Evolutionary conservation across 2,888 invertebrate species (phyloP), one percentile per base, ranked within the genome.

Genomic region (Imbricaverruca yamaguchii): DNA sequence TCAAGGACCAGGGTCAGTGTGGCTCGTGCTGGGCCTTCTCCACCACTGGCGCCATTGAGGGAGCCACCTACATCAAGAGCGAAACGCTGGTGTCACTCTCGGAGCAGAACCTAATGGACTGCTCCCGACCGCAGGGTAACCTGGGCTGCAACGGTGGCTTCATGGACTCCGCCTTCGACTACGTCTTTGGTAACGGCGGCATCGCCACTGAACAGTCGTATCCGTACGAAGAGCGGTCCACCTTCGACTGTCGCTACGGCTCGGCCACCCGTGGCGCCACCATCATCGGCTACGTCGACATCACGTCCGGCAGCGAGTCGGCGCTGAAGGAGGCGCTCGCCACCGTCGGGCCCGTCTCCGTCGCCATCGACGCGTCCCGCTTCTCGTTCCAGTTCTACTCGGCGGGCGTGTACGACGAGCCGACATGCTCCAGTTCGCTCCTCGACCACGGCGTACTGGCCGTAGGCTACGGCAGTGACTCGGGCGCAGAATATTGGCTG

Each of bases 81-180:
- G 93, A 93, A 15, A 89, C 89, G 84, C 89, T 96, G 81, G 90
- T 94, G 57, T 94, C 95, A 0, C 90, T 97, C n/a, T 95, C 95
- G 84, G 96, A 97, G 89, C 96, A 97, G 89, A 96, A 97, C 88
- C 89, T 97, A 83, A 90, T 97, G 81, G 96, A 97, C 89, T 97
- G 96, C 87, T 95, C 95, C 18, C 85, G 87, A 4, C 89, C 90
- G 83, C 96, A 93, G 87, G 95, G 94, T 74, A 96, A 96, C 89
- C 92, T 94, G 86, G 96, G 96, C 81, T 97, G 96, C 89, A 92
- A 93, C 85, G 96, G 96, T 81, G 96, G 96, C 83, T 87, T 91
- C 65, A 91, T 92, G 91, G 94, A 95, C 88, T 90, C 93, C 86
- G 95, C 95, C 81, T 96, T 95, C 90, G 89, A 91, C 85, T 57